Evolutionary conservation across 1,140 invertebrate species (phyloP), one percentile per base, ranked within the genome.

Genomic region (Drosophila mojavensis): DNA sequence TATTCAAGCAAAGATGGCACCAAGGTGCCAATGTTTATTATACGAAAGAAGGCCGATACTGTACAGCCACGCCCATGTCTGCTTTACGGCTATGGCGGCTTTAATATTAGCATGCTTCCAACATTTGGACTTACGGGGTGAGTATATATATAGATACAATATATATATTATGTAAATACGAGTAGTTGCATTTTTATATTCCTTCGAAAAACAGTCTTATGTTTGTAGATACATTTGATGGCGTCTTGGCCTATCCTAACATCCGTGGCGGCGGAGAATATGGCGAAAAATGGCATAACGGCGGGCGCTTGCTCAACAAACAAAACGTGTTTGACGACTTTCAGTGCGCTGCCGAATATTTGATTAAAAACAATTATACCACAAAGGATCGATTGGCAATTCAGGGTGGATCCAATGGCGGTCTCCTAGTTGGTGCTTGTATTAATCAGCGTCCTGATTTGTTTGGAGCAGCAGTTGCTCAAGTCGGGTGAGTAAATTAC

Each of bases 291-390:
- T 99, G 99, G 99, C 98, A 99, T 93, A 97, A 99, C 93, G 96
- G 93, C 13, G 99, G 98, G 10, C 95, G 97, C 24, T 94, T 98
- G 51, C 94, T 96, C 0, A 98, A 99, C 75, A 99, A 99, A 92
- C 98, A 99, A 93, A 99, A 99, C 93, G 96, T 96, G 43, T 99
- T 99, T 93, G 96, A 99, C 93, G 99, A 99, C 93, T 99, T 99
- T 93, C 96, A 97, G 91, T 93, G 94, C 69, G 98, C 98, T 15
- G 98, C 97, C 0, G 96, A 99, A 93, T 99, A 97, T 93, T 94
- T 99, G 10, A 95, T 99, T 39, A 86, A 94, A 11, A 94, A 97
- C 72, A 95, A 96, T 13, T 99, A 98, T 91, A 99, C 98, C 0
- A 93, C 92, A 26, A 93, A 94, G 13, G 92, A 94, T 51, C 96